Conservation (phyloP, 2,113 vertebrate genomes). For the Marcusenius ussheri region DNA sequence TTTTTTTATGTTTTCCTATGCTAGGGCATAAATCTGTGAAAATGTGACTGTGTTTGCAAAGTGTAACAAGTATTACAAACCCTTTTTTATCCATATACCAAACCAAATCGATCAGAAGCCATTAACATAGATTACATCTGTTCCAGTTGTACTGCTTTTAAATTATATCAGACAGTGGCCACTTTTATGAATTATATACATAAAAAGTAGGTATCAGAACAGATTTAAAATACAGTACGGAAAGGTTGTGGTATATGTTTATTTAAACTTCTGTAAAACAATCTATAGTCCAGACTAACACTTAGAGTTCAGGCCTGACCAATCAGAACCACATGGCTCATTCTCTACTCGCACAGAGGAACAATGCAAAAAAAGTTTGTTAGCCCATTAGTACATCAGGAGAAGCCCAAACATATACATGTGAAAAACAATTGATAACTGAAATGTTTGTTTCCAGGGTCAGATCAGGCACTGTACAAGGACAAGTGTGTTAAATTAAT, state of each 20-base stretch:
- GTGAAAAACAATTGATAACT: not conserved
- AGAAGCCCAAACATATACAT: not conserved
- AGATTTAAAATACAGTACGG: not conserved
- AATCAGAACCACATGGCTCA: not conserved
- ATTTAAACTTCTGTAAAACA: not conserved
- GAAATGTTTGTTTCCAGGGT: not conserved
- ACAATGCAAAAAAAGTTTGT: not conserved
- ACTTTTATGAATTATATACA: not conserved
- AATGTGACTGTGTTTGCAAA: not conserved
- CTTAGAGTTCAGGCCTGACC: not conserved
- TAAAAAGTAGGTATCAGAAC: not conserved
- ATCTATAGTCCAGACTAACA: not conserved
- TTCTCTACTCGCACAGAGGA: not conserved
- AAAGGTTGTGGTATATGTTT: not conserved
- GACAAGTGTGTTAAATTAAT: not conserved
- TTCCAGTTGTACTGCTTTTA: not conserved
- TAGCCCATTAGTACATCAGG: not conserved
- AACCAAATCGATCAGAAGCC: not conserved
- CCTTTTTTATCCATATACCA: not conserved
- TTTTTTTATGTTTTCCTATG: not conserved
- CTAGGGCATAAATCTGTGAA: not conserved
- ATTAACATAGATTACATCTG: not conserved
- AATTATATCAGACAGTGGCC: not conserved
- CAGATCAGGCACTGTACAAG: not conserved
- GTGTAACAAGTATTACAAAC: not conserved